Base-by-base conservation (phyloP, 2,797 vertebrate genomes). In the Pteropus rufus region DNA sequence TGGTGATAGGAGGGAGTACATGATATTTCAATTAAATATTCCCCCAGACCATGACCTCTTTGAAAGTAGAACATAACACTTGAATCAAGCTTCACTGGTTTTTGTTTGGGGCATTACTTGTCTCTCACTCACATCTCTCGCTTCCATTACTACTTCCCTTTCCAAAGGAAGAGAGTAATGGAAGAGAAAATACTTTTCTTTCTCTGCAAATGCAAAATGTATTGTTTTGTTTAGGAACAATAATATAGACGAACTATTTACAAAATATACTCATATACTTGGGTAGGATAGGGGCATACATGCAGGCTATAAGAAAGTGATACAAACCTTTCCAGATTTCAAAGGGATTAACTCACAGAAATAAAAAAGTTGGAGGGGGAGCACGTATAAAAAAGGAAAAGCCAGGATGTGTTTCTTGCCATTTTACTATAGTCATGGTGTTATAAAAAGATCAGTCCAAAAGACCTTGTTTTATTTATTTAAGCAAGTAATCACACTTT, bases 391-490 rank as follows among this genome's bases (percentile, higher is more conserved):
- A 39, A 46, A 31, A 88, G 12, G 70, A 70, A 77, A 85, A 65
- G 54, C 65, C 80, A 75, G 56, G 81, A 24, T 31, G 60, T 23
- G 5, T 70, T 73, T 49, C 60, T 79, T 92, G 69, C 56, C 64
- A 36, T 24, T 79, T 88, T 77, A 69, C 52, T 23, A 1, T 34
- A 54, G 41, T 31, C 23, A 62, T 56, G 49, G 56, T 34, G 31
- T 65, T 94, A 18, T 24, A 49, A 70, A 76, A 24, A 41, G 39
- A 81, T 70, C 52, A 3, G 12, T 75, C 58, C 93, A 64, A 56
- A 75, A 82, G 72, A 89, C 64, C 34, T 76, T 84, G 67, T 92
- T 94, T 86, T 86, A 83, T 97, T 97, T 96, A 70, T 54, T 92
- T 89, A 96, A 94, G 72, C 90, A 82, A 70, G 62, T 83, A 89